Conservation (phyloP, 1,140 invertebrate species). For the Tetragnatha versicolor region DNA sequence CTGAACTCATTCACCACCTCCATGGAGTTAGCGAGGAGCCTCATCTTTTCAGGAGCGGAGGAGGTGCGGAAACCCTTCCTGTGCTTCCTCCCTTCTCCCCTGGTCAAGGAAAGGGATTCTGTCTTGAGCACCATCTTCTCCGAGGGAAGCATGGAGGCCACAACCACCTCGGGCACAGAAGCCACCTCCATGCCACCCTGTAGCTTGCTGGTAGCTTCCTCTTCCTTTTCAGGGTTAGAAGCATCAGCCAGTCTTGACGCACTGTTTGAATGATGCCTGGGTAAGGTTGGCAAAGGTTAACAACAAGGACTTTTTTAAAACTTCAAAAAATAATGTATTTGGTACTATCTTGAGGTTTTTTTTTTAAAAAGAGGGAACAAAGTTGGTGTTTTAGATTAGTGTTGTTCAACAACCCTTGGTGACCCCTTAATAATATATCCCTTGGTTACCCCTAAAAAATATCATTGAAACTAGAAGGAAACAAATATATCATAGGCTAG, state of each 20-base stretch:
- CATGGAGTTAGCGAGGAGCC: constrained; percentile 47
- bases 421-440: too few species aligned
- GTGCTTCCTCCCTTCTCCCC: constrained; percentile 41
- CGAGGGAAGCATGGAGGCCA: constrained; percentile 23
- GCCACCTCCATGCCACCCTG: constrained; percentile 7
- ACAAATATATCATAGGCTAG: too few species aligned
- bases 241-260: constrained; percentile 15
- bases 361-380: too few species aligned
- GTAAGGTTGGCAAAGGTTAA: too few species aligned
- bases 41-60: constrained; percentile 52
- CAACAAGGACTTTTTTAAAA: too few species aligned
- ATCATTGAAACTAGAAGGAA: too few species aligned
- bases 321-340: too few species aligned
- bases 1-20: constrained; percentile 53
- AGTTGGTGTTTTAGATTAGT: too few species aligned
- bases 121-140: constrained; percentile 38
- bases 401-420: too few species aligned
- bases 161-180: constrained; percentile 41
- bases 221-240: constrained; percentile 9
- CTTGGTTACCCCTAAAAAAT: too few species aligned
- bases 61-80: constrained; percentile 46
- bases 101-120: constrained; percentile 42
- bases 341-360: too few species aligned
- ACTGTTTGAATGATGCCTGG: constrained; percentile 43
- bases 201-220: constrained; percentile 3